Percentiles rank a stretch among this genome's conserved stretches.
Evolutionary conservation across 2,888 invertebrate species (phyloP).

Genomic region (Lysandra bellargus): DNA sequence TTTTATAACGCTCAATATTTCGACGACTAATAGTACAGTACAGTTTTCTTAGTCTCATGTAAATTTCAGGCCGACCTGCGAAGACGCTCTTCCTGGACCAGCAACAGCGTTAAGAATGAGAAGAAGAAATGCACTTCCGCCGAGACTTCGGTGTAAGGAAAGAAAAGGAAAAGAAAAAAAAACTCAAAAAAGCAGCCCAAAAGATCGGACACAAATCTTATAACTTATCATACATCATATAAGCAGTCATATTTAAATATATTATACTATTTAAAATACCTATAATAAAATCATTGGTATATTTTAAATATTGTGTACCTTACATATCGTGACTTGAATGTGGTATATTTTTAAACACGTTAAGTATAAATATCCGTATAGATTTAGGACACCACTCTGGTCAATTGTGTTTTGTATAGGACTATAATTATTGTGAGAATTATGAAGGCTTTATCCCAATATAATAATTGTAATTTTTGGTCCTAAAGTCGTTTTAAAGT

Average conservation of each 20-base stretch:
- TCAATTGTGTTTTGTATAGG: slow-evolving; percentile 1
- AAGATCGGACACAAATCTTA: slow-evolving; percentile 14
- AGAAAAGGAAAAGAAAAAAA: not conserved
- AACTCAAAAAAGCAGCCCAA: not conserved
- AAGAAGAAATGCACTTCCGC: slow-evolving; percentile 67
- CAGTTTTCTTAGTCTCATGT: slow-evolving; percentile 34
- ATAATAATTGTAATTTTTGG: not conserved
- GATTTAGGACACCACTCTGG: not conserved
- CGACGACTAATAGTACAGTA: too few species aligned
- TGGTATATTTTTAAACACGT: slow-evolving; percentile 11
- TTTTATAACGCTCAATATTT: too few species aligned
- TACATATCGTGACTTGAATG: slow-evolving; percentile 11
- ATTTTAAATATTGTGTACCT: slow-evolving; percentile 14
- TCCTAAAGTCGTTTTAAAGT: not conserved
- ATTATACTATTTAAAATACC: not conserved
- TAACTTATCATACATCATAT: not conserved
- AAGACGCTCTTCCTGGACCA: slow-evolving; percentile 71
- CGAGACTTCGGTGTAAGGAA: slow-evolving; percentile 74
- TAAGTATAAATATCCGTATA: not conserved
- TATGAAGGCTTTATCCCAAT: not conserved
- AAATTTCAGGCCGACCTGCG: slow-evolving; percentile 71
- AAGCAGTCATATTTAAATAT: not conserved
- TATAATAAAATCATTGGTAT: not conserved
- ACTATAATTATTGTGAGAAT: not conserved
- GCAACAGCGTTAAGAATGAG: slow-evolving; percentile 61